Evolutionary conservation across 2,113 vertebrate genomes (phyloP), one percentile per base, ranked within the genome.

Genomic region (Lasiurus borealis): DNA sequence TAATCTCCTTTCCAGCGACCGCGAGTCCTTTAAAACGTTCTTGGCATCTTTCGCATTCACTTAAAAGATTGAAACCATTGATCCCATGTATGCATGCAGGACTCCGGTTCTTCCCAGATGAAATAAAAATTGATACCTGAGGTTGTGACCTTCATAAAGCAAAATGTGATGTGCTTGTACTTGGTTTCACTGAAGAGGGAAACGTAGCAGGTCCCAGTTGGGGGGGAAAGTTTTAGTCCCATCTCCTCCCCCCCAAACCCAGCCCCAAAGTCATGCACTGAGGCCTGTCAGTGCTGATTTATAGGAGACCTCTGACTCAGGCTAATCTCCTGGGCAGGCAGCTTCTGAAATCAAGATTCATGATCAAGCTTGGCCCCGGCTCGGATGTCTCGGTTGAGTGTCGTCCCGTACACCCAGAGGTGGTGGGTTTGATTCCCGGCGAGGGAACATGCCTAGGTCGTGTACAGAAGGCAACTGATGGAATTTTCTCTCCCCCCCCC

Each of bases 11-110:
- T 66, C 50, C 21, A 80, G 83, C 52, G 88, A 69, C 1, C 10
- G n/a, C 52, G 66, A 48, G 91, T 50, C 72, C 29, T 90, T 83
- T 91, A 78, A 90, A 72, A 27, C 23, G 83, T 91, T n/a, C 66
- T 90, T 94, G 83, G 54, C 68, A 59, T 91, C 66, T 89, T 87
- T 77, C 64, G 72, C 83, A 16, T 69, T 96, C 78, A 84, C 77
- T 95, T 96, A 80, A 62, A 90, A 88, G 46, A 91, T 29, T 87
- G 83, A 81, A 94, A n/a, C 52, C 76, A 31, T 91, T 72, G 93
- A 94, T 68, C 91, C n/a, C 71, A 29, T 72, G 3, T 64, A 19
- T 73, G 66, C 16, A n/a, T 94, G 93, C 68, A 85, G 76, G 66
- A 82, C 75, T 9, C 27, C 40, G 40, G 2, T 68, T 95, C 76